phyloP scores from a whole-genome alignment of 2,888 invertebrate genomes.

The Acrobasis repandana region DNA sequence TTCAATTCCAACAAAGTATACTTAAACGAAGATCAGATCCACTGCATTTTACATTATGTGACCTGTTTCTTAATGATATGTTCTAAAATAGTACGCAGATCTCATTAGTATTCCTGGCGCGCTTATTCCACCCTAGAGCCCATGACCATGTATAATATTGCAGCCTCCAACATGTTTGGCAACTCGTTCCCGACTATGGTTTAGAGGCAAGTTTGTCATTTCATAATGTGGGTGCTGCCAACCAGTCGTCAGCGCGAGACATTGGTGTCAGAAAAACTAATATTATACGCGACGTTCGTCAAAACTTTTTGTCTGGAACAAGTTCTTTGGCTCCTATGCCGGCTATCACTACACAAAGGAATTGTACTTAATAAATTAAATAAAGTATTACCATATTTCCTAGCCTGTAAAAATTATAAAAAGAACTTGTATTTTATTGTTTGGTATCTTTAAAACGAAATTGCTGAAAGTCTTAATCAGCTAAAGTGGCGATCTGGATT shows the following conservation, averaged over 20 bases:
- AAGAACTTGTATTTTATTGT: too few relatives aligned
- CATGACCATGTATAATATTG: conserved; percentile 61
- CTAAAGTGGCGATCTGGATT: too few relatives aligned
- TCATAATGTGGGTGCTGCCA: conserved; percentile 35
- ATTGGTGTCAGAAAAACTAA: conserved; percentile 20
- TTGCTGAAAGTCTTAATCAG: too few relatives aligned
- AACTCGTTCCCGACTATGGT: conserved; percentile 56
- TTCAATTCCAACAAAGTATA: conserved; percentile 69
- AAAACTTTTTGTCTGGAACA: conserved; percentile 6
- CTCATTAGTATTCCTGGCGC: conserved; percentile 70
- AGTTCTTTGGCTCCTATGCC: conserved; percentile 10
- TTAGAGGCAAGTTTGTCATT: conserved; percentile 47
- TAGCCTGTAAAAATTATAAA: too few relatives aligned
- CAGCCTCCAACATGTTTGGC: conserved; percentile 56
- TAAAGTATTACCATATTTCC: too few relatives aligned
- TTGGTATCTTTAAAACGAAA: too few relatives aligned
- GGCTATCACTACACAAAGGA: conserved; percentile 13
- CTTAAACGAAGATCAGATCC: conserved; percentile 59
- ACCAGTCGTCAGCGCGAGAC: conserved; percentile 13
- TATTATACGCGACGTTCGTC: conserved; percentile 12
- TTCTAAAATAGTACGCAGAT: conserved; percentile 65
- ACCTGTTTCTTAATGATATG: conserved; percentile 73
- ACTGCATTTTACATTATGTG: conserved; percentile 71
- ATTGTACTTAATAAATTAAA: not conserved
- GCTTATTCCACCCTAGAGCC: conserved; percentile 52